Percentiles rank a stretch among this genome's conserved stretches.
phyloP scores from a whole-genome alignment of 2,888 invertebrate species.

The Meghimatium bilineatum region DNA sequence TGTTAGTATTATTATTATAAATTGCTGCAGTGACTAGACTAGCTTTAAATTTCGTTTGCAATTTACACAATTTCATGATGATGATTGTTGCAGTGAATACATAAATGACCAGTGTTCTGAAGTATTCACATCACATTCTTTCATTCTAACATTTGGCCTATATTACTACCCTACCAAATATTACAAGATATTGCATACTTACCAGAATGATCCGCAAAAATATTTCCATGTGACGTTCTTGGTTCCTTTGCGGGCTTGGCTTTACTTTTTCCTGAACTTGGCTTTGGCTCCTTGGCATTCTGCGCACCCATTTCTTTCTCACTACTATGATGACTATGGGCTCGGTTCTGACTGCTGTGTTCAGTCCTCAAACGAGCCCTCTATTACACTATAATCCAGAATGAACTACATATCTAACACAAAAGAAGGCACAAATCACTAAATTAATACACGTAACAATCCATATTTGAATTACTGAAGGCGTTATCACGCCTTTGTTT shows the following conservation, averaged over 20 bases:
- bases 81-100: too few species aligned
- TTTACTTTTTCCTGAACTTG: constrained; percentile 55
- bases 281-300: constrained; percentile 55
- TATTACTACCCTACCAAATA: too few species aligned
- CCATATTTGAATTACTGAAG: background rate
- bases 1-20: too few species aligned
- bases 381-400: constrained; percentile 25
- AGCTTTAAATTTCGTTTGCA: too few species aligned
- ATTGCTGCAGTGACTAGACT: too few species aligned
- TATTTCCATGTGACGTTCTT: constrained; percentile 57
- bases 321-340: background rate
- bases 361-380: constrained; percentile 47
- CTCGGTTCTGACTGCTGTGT: constrained; percentile 47
- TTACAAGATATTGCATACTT: constrained; percentile 28
- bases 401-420: constrained; percentile 46
- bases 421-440: constrained; percentile 4
- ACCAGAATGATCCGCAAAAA: constrained; percentile 58
- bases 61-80: too few species aligned
- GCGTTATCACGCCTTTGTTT: constrained; percentile 38
- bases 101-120: too few species aligned
- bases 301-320: constrained; percentile 56
- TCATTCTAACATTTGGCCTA: too few species aligned
- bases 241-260: constrained; percentile 56
- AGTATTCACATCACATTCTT: too few species aligned
- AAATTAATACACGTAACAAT: background rate